Evolutionary conservation across 2,888 invertebrate species (phyloP).

Genomic region (Amphiduros pacificus): DNA sequence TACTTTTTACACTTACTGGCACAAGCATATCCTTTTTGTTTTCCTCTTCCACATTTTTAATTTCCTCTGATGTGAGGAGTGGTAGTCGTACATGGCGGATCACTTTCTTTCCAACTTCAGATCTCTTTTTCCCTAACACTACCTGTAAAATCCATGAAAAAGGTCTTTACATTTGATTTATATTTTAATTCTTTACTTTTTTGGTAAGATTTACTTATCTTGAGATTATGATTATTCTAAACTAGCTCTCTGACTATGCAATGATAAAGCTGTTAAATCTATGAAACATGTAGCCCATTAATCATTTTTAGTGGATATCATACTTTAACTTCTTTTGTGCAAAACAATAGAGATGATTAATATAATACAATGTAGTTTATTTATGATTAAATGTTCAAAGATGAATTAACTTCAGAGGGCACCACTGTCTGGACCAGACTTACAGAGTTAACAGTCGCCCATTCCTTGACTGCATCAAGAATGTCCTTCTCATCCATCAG

Average conservation of each 20-base stretch:
- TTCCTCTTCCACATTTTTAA: conserved; percentile 47
- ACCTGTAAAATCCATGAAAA: conserved; percentile 34
- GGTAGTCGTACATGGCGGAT: conserved; percentile 44
- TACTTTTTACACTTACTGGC: conserved; percentile 30
- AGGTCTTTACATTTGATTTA: background rate
- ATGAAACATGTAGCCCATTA: too few relatives aligned
- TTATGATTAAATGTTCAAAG: too few relatives aligned
- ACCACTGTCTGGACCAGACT: too few relatives aligned
- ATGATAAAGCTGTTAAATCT: too few relatives aligned
- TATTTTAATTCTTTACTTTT: background rate
- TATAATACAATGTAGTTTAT: too few relatives aligned
- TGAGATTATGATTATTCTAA: too few relatives aligned
- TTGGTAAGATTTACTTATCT: background rate
- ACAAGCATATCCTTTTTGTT: conserved; percentile 49
- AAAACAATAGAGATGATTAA: too few relatives aligned
- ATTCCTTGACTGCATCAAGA: conserved; percentile 46
- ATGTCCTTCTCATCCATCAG: conserved; percentile 51
- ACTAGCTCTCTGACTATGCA: too few relatives aligned
- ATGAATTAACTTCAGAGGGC: too few relatives aligned
- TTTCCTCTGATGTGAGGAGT: conserved; percentile 46
- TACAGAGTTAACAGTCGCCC: conserved; percentile 54
- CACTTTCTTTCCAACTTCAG: conserved; percentile 42
- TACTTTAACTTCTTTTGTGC: too few relatives aligned
- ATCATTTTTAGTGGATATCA: too few relatives aligned
- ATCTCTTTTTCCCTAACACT: conserved; percentile 40